Conservation (phyloP, 2,888 invertebrate species). For the Trachelus tabidus region DNA sequence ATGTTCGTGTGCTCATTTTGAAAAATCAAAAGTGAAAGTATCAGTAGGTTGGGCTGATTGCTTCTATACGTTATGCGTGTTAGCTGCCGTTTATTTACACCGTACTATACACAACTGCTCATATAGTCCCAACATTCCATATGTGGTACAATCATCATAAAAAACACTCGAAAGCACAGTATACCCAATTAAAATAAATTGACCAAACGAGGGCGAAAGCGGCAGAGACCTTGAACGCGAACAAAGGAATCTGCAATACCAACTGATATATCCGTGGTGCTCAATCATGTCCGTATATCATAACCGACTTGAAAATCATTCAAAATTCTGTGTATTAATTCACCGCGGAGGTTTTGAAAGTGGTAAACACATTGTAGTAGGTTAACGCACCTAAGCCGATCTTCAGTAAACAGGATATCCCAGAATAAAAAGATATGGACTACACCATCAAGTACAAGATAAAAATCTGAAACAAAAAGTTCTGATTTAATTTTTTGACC, state of each 20-base stretch:
- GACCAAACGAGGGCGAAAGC: not conserved
- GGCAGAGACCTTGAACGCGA: not conserved
- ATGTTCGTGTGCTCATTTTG: not conserved
- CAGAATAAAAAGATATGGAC: too few species aligned
- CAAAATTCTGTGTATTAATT: not conserved
- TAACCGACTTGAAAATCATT: not conserved
- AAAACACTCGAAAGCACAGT: not conserved
- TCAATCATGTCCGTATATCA: not conserved
- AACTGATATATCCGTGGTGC: not conserved
- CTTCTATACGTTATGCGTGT: not conserved
- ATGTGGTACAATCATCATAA: not conserved
- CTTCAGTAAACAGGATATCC: too few species aligned
- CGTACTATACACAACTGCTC: not conserved
- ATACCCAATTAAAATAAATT: not conserved
- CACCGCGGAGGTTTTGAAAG: not conserved
- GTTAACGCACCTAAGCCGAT: not conserved
- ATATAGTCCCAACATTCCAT: not conserved
- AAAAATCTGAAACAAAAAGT: too few species aligned
- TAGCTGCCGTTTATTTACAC: constrained; percentile 10
- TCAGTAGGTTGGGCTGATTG: not conserved
- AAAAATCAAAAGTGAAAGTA: constrained; percentile 12
- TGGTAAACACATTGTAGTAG: not conserved
- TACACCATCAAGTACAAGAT: too few species aligned
- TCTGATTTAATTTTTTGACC: too few species aligned
- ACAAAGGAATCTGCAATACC: not conserved